phyloP scores from a whole-genome alignment of 2,797 vertebrate genomes.

The Sebastes kiyomatsui region DNA sequence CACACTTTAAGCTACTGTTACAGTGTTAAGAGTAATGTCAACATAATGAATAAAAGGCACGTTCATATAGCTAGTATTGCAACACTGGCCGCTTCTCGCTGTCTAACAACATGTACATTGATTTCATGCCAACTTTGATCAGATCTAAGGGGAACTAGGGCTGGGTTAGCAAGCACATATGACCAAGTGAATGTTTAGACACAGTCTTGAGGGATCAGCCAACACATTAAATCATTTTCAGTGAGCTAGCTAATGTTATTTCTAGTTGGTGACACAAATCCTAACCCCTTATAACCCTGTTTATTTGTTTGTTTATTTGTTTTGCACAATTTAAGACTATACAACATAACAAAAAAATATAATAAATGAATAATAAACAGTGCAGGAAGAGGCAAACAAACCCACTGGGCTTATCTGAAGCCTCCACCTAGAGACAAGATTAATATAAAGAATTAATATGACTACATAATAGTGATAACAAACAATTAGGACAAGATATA shows the following conservation, averaged over 20 bases:
- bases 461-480: too few relatives aligned
- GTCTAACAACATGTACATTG: background rate
- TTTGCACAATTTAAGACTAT: too few relatives aligned
- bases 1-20: background rate
- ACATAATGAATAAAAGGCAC: background rate
- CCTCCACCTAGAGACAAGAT: too few relatives aligned
- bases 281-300: too few relatives aligned
- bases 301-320: too few relatives aligned
- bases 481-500: too few relatives aligned
- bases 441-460: too few relatives aligned
- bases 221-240: background rate
- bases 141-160: background rate
- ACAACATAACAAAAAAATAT: too few relatives aligned
- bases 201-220: background rate
- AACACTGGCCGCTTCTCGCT: constrained; percentile 1
- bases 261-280: background rate
- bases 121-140: constrained; percentile 17
- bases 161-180: background rate
- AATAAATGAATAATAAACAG: too few relatives aligned
- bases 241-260: background rate
- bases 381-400: too few relatives aligned
- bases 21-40: background rate
- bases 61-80: background rate
- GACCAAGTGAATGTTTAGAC: background rate
- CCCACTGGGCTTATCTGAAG: too few relatives aligned